Conservation (phyloP, 2,113 vertebrate species). For the Silurus asotus region DNA sequence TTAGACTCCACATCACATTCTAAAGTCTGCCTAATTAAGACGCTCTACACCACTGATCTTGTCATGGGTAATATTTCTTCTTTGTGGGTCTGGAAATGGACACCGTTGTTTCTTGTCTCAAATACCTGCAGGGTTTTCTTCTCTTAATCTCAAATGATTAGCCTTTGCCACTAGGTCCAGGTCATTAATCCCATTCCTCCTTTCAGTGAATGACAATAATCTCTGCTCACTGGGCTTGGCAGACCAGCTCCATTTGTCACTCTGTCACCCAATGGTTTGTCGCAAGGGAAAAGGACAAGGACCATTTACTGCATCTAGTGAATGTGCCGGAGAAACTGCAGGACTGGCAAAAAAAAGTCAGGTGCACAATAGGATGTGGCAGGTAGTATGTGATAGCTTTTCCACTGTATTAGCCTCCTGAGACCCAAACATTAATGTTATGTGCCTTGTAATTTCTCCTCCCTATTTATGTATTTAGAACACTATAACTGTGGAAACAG, state of each 20-base stretch:
- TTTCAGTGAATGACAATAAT: slow-evolving; percentile 67
- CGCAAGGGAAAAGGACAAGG: slow-evolving; percentile 55
- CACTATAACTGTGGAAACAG: background rate
- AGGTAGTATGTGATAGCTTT: slow-evolving; percentile 4
- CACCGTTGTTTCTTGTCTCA: slow-evolving; percentile 42
- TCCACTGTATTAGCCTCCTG: background rate
- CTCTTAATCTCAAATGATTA: slow-evolving; percentile 66
- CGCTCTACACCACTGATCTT: slow-evolving; percentile 6
- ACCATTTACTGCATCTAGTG: slow-evolving; percentile 61
- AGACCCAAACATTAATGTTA: slow-evolving; percentile 13
- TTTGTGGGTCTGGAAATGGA: slow-evolving; percentile 38
- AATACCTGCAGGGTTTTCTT: slow-evolving; percentile 47
- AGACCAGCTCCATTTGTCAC: slow-evolving; percentile 62
- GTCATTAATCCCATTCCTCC: slow-evolving; percentile 62
- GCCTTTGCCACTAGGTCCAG: slow-evolving; percentile 63
- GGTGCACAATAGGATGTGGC: slow-evolving; percentile 12
- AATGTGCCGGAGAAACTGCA: slow-evolving; percentile 47
- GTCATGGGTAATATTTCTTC: slow-evolving; percentile 33
- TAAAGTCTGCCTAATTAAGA: slow-evolving; percentile 27
- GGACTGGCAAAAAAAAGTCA: slow-evolving; percentile 44
- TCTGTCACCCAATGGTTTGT: slow-evolving; percentile 60
- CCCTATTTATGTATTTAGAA: background rate
- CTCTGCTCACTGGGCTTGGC: slow-evolving; percentile 60
- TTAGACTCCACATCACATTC: slow-evolving; percentile 18
- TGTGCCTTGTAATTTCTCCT: background rate